phyloP scores from a whole-genome alignment of 1,140 invertebrate genomes.

The Leptoteleia sp. region DNA sequence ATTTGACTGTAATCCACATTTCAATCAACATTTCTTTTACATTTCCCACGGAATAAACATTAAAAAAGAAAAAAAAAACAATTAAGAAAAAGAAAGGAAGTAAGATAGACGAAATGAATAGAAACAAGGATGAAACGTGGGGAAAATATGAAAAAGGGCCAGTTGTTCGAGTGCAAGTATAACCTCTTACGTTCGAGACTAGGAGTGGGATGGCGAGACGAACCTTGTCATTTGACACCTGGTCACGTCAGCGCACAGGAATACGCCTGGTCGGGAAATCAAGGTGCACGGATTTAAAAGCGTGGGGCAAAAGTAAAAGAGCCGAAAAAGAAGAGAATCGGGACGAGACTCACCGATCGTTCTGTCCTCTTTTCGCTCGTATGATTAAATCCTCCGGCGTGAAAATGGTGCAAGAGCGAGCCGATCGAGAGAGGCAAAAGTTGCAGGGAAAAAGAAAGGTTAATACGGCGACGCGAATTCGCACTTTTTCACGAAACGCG shows the following conservation, averaged over 20 bases:
- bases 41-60: slow-evolving; percentile 8
- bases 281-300: background rate
- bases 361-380: slow-evolving; percentile 8
- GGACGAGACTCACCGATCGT: slow-evolving; percentile 19
- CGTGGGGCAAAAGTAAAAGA: background rate
- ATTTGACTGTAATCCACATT: slow-evolving; percentile 5
- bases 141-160: background rate
- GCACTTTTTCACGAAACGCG: slow-evolving; percentile 10
- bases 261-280: background rate
- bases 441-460: slow-evolving; percentile 7
- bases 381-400: slow-evolving; percentile 19
- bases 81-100: background rate
- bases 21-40: background rate
- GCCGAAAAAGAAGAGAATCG: background rate
- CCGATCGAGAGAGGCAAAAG: background rate
- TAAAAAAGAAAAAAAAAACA: background rate
- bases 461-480: slow-evolving; percentile 4
- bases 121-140: no score
- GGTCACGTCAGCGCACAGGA: slow-evolving; percentile 9
- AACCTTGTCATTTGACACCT: slow-evolving; percentile 24
- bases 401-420: slow-evolving; percentile 1
- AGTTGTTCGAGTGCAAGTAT: background rate
- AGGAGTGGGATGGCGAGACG: slow-evolving; percentile 1
- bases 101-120: background rate
- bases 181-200: slow-evolving; percentile 2